Base-by-base conservation (phyloP, 2,888 invertebrate genomes). In the Tipula confusa region DNA sequence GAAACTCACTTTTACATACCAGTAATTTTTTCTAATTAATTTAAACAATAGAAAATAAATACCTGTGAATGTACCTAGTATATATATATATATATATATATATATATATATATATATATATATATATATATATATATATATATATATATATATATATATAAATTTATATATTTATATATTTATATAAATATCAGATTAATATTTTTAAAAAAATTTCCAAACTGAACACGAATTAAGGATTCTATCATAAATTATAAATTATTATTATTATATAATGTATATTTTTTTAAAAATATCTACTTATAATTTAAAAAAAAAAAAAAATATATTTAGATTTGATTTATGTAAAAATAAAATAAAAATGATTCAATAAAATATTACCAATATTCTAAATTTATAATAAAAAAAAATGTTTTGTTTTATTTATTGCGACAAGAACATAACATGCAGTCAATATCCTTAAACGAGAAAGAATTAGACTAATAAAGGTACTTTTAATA, bases 221-320 rank as follows among this genome's bases (percentile, higher is more conserved):
- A 64, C 64, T 64, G 64, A 64, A 64, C 64, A 64, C 64, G 64
- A 64, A 64, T 64, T 64, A 64, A 64, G 9, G 64, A 64, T 64
- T 64, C 24, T 24, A 64, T 64, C 64, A 64, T 64, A 64, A 24
- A 24, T 24, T 64, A 43, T 15, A 43, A 43, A 43, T 43, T 43
- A 43, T 43, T 15, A 64, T 48, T 48, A 48, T 48, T 48, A 48
- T 48, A 48, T 24, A 64, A 4, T 64, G 64, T 64, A 64, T 64
- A 64, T 64, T 64, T 64, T 64, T 64, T 64, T 64, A 24, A 64
- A 64, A 64, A 24, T 15, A 64, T n/a, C n/a, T n/a, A n/a, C n/a
- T n/a, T n/a, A 64, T 64, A 64, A 24, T 64, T 64, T 11, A 64
- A 64, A 64, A 24, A 11, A 11, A 64, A n/a, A 64, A 24, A 18